These are phyloP conservation scores for Natator depressus DNA, from an alignment of 2,113 vertebrate genomes.

Conservation along the genomic window DNA sequence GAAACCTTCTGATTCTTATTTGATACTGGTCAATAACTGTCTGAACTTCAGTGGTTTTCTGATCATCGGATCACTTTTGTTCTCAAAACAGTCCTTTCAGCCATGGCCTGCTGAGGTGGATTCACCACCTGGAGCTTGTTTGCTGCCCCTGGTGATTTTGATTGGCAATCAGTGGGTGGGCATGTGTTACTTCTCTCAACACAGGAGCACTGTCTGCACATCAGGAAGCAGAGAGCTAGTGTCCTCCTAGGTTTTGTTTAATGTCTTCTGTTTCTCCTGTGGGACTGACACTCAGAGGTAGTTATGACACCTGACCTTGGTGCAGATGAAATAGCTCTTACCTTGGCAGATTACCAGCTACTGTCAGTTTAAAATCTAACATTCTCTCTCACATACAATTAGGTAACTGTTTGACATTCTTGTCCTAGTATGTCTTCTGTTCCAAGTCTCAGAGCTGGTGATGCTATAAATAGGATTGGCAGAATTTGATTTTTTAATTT, in stretches of 20 bases:
- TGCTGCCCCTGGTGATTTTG: not conserved
- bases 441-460: not conserved
- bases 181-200: not conserved
- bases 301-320: not conserved
- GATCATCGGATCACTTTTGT: not conserved
- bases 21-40: not conserved
- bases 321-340: not conserved
- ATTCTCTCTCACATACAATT: not conserved
- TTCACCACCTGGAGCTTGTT: not conserved
- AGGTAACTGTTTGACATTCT: not conserved
- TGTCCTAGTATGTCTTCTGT: not conserved
- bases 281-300: not conserved
- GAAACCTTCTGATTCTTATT: not conserved
- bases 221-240: not conserved
- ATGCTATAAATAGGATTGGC: too few relatives aligned
- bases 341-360: not conserved
- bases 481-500: too few relatives aligned
- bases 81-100: not conserved
- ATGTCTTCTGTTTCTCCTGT: not conserved
- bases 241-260: fast-evolving
- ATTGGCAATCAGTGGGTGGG: not conserved
- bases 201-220: not conserved
- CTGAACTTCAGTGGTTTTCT: fast-evolving
- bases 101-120: fast-evolving
- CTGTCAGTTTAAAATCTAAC: not conserved